A percentile compares a stretch with the other conserved stretches of the same genome.
Conservation (phyloP, 2,797 vertebrate species). For the Microchirus variegatus region DNA sequence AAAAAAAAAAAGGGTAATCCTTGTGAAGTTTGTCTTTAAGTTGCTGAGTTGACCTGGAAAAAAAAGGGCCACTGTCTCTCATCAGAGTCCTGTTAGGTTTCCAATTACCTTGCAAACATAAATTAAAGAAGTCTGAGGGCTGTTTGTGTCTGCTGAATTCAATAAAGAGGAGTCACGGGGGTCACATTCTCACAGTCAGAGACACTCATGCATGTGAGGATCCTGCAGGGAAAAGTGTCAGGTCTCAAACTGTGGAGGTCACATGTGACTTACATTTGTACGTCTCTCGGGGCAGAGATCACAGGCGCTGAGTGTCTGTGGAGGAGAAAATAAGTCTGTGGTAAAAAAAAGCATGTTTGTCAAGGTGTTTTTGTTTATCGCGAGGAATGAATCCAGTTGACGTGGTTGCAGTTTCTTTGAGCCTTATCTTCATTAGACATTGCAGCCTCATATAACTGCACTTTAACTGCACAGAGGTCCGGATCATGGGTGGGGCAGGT, state of each 20-base stretch:
- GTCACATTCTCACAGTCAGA: constrained; percentile 27
- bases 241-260: constrained; percentile 28
- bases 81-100: background rate
- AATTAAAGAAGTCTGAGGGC: constrained; percentile 16
- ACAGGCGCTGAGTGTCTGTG: background rate
- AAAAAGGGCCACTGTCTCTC: no score
- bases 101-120: constrained; percentile 27
- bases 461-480: constrained; percentile 1
- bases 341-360: no score
- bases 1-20: no score
- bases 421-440: constrained; percentile 22
- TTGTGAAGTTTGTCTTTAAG: no score
- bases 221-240: constrained; percentile 38
- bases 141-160: constrained; percentile 46
- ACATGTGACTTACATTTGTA: constrained; percentile 42
- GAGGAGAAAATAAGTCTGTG: background rate
- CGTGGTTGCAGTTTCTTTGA: background rate
- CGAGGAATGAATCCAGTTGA: background rate
- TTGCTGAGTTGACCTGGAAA: no score
- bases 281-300: constrained; percentile 6
- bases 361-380: no score
- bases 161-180: constrained; percentile 59
- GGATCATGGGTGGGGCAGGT: constrained; percentile 57
- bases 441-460: constrained; percentile 2
- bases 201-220: constrained; percentile 36